These are phyloP conservation scores for Wasmannia auropunctata DNA, from an alignment of 1,140 invertebrate genomes.

Conservation along the genomic window DNA sequence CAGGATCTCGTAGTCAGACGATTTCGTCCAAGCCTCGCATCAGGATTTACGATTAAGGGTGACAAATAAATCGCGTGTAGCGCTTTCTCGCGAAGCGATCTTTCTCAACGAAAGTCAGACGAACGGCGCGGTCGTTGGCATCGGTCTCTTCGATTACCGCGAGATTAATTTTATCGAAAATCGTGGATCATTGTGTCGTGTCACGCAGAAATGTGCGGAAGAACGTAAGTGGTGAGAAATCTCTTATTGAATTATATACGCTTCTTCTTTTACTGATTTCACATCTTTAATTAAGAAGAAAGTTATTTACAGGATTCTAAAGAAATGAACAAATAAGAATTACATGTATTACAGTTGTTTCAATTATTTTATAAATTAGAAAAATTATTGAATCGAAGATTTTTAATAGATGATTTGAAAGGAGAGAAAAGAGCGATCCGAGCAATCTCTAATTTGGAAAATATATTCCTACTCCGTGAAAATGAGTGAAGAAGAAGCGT, in stretches of 20 bases:
- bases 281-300: background rate
- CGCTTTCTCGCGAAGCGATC: conserved; percentile 18
- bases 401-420: background rate
- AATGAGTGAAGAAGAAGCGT: conserved; percentile 17
- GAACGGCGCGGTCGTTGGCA: background rate
- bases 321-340: background rate
- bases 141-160: conserved; percentile 24
- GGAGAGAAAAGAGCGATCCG: background rate
- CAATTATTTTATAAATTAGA: background rate
- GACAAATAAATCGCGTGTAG: background rate
- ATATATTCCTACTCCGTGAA: background rate
- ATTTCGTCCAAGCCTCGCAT: conserved; percentile 17
- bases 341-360: background rate
- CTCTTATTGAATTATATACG: background rate
- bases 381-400: background rate
- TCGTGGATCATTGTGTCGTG: conserved; percentile 22
- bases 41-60: conserved; percentile 31
- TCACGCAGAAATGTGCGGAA: background rate
- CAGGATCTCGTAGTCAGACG: conserved; percentile 25
- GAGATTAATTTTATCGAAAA: conserved; percentile 29
- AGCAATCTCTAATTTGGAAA: background rate
- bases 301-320: background rate
- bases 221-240: conserved; percentile 5
- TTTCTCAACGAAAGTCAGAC: conserved; percentile 36
- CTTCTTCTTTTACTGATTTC: background rate